Percentiles rank a stretch among this genome's conserved stretches.
Evolutionary conservation across 2,797 vertebrate species (phyloP).

Genomic region (Propithecus deckenii): DNA sequence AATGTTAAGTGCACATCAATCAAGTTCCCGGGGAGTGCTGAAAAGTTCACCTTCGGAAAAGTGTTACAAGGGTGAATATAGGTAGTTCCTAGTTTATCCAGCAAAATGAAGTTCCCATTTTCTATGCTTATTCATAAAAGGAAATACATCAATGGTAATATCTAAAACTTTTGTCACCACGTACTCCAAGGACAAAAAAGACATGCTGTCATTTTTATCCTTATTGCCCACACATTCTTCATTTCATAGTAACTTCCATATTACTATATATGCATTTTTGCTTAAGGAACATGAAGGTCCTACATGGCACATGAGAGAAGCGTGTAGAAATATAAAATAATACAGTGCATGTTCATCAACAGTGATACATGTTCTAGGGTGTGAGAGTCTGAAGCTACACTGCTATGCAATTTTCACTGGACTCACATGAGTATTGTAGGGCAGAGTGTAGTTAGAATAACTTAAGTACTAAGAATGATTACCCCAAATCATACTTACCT

Average conservation of each 20-base stretch:
- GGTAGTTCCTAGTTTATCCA: neutral
- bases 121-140: too few species aligned
- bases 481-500: too few species aligned
- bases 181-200: too few species aligned
- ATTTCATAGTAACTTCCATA: too few species aligned
- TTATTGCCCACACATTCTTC: too few species aligned
- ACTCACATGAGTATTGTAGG: neutral
- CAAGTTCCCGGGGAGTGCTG: neutral
- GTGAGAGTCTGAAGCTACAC: neutral
- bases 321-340: too few species aligned
- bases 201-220: too few species aligned
- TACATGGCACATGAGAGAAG: neutral
- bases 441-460: neutral
- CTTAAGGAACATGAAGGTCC: neutral
- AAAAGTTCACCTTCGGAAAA: neutral
- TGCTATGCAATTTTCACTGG: too few species aligned
- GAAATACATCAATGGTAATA: too few species aligned
- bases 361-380: neutral
- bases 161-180: too few species aligned
- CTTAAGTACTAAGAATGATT: too few species aligned
- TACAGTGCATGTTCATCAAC: neutral
- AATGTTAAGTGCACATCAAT: neutral
- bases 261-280: neutral
- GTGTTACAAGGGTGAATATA: neutral
- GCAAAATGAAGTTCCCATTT: too few species aligned